Percentiles rank a stretch among this genome's conserved stretches.
Evolutionary conservation across 2,888 invertebrate species (phyloP).

Genomic region (Meloe dianella): DNA sequence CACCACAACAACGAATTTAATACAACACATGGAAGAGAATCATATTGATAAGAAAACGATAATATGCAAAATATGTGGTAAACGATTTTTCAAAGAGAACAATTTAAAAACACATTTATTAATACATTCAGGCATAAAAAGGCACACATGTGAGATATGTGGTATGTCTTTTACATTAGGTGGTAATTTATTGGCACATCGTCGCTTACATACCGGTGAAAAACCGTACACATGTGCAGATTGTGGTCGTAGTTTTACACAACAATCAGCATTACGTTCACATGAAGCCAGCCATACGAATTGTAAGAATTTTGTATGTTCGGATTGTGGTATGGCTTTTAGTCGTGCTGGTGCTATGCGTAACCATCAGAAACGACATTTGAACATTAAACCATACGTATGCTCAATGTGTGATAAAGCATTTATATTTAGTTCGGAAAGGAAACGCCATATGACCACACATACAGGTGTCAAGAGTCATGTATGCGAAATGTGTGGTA

Average conservation of each 20-base stretch:
- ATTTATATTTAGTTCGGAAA: conserved; percentile 40
- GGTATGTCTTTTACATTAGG: conserved; percentile 39
- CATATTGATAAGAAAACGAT: conserved; percentile 42
- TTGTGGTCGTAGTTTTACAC: conserved; percentile 41
- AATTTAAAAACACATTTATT: conserved; percentile 40
- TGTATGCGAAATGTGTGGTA: conserved; percentile 61
- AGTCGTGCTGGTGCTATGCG: conserved; percentile 37
- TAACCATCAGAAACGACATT: conserved; percentile 40
- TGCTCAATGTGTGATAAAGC: conserved; percentile 40
- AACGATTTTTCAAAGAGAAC: conserved; percentile 39
- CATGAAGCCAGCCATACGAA: conserved; percentile 42
- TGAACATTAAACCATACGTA: conserved; percentile 30
- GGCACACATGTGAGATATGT: conserved; percentile 45
- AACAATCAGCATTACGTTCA: conserved; percentile 40
- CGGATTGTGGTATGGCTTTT: conserved; percentile 41
- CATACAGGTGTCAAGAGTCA: conserved; percentile 43
- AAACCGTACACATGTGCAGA: conserved; percentile 42
- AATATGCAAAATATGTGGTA: conserved; percentile 38
- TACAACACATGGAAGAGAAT: conserved; percentile 39
- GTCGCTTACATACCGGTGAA: conserved; percentile 41
- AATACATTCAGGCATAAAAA: conserved; percentile 40
- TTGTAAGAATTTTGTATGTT: conserved; percentile 37
- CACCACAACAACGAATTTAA: conserved; percentile 30
- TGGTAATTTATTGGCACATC: conserved; percentile 40
- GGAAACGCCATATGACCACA: conserved; percentile 42